These are phyloP conservation scores for Cynaeus angustus DNA, from an alignment of 2,888 invertebrate genomes.

Conservation along the genomic window DNA sequence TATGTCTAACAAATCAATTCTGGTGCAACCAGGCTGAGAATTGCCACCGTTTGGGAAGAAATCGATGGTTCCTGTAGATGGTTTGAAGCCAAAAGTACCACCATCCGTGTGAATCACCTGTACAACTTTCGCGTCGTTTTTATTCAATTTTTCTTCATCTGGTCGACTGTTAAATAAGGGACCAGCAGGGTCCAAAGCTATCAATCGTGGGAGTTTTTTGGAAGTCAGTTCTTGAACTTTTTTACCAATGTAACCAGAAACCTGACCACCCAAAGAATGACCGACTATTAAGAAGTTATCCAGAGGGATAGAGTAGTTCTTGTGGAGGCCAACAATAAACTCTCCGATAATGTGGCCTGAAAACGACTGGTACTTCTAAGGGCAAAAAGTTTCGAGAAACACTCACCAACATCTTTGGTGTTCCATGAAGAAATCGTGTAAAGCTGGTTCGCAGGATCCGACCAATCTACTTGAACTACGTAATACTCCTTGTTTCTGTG, in stretches of 20 bases:
- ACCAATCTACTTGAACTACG: conserved; percentile 63
- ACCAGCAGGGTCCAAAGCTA: conserved; percentile 65
- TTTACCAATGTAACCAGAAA: conserved; percentile 62
- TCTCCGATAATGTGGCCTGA: conserved; percentile 59
- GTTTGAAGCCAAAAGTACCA: conserved; percentile 60
- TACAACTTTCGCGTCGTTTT: conserved; percentile 63
- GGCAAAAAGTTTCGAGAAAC: no score
- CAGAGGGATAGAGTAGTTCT: conserved; percentile 57
- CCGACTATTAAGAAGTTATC: conserved; percentile 60
- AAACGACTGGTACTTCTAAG: no score
- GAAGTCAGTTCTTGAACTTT: conserved; percentile 55
- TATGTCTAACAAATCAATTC: conserved; percentile 55
- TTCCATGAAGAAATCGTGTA: conserved; percentile 61
- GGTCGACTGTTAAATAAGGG: conserved; percentile 58
- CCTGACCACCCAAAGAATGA: conserved; percentile 63
- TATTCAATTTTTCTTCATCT: conserved; percentile 57
- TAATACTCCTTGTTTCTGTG: conserved; percentile 51
- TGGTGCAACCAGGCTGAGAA: conserved; percentile 63
- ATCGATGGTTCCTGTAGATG: conserved; percentile 62
- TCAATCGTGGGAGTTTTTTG: conserved; percentile 58
- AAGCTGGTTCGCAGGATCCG: conserved; percentile 58
- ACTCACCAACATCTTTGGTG: conserved; percentile 63
- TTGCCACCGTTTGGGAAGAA: conserved; percentile 65
- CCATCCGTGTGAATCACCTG: conserved; percentile 64
- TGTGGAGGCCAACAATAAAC: conserved; percentile 57